These are phyloP conservation scores for Candidula unifasciata DNA, from an alignment of 2,888 invertebrate genomes.

Conservation along the genomic window DNA sequence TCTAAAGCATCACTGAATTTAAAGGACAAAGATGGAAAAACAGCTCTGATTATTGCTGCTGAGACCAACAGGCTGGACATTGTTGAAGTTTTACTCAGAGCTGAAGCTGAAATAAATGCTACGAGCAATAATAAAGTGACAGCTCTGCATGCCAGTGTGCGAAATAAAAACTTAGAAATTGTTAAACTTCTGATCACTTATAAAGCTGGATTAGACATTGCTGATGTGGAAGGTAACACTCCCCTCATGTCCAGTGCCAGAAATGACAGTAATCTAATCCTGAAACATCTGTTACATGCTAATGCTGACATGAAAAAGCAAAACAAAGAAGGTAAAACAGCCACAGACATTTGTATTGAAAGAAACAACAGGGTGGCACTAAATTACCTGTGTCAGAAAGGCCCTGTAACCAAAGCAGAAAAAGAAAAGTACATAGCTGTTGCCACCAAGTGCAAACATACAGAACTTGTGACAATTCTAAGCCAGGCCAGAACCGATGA, in stretches of 20 bases:
- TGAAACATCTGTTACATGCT: not conserved
- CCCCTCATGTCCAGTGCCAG: constrained; percentile 6
- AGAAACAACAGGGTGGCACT: not conserved
- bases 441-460: not conserved
- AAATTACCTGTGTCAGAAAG: not conserved
- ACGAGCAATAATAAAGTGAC: not conserved
- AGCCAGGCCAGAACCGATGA: not conserved
- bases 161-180: not conserved
- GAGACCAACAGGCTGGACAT: not conserved
- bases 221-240: constrained; percentile 15
- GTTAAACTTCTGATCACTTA: not conserved
- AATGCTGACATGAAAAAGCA: not conserved
- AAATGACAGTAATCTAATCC: not conserved
- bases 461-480: not conserved
- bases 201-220: not conserved
- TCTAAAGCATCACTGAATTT: not conserved
- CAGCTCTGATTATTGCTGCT: constrained; percentile 17
- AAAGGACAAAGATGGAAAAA: not conserved
- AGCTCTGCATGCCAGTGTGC: not conserved
- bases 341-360: not conserved
- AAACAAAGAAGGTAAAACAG: not conserved
- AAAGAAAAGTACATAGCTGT: not conserved
- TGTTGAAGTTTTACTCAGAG: constrained; percentile 7
- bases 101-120: not conserved
- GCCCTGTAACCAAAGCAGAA: not conserved